A percentile compares a stretch with the other conserved stretches of the same genome.
Conservation (phyloP, 2,888 invertebrate species). For the Dicranocentrus wangi region DNA sequence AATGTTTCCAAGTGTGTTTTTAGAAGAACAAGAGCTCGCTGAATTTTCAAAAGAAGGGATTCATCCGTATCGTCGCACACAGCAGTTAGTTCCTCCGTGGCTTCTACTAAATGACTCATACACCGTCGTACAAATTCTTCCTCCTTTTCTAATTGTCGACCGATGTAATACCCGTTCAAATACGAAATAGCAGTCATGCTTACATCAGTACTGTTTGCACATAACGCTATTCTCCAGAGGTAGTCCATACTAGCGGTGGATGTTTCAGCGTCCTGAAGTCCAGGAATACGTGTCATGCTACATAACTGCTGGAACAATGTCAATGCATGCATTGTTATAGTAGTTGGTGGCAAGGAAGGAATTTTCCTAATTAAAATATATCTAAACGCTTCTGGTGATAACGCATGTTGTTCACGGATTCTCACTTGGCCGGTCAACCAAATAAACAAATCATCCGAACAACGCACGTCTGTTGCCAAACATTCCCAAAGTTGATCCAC, state of each 20-base stretch:
- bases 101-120: constrained; percentile 91
- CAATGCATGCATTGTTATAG: constrained; percentile 92
- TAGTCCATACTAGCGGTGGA: constrained; percentile 90
- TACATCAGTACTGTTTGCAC: constrained; percentile 93
- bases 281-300: constrained; percentile 82
- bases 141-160: constrained; percentile 90
- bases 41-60: constrained; percentile 89
- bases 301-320: constrained; percentile 93
- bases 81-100: constrained; percentile 82
- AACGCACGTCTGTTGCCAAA: constrained; percentile 87
- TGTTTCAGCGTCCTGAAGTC: constrained; percentile 76
- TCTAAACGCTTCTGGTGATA: constrained; percentile 89
- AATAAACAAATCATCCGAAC: constrained; percentile 92
- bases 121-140: constrained; percentile 94
- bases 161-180: constrained; percentile 94
- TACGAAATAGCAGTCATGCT: constrained; percentile 96
- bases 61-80: constrained; percentile 78
- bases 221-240: constrained; percentile 93
- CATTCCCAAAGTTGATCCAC: constrained; percentile 94
- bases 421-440: constrained; percentile 95
- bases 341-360: constrained; percentile 90
- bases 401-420: constrained; percentile 89
- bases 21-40: constrained; percentile 88
- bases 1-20: constrained; percentile 96
- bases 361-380: constrained; percentile 91